Percentiles rank a stretch among this genome's conserved stretches.
These are phyloP conservation scores for Sarcophaga variegata DNA, from an alignment of 2,888 invertebrate species.

Conservation along the genomic window DNA sequence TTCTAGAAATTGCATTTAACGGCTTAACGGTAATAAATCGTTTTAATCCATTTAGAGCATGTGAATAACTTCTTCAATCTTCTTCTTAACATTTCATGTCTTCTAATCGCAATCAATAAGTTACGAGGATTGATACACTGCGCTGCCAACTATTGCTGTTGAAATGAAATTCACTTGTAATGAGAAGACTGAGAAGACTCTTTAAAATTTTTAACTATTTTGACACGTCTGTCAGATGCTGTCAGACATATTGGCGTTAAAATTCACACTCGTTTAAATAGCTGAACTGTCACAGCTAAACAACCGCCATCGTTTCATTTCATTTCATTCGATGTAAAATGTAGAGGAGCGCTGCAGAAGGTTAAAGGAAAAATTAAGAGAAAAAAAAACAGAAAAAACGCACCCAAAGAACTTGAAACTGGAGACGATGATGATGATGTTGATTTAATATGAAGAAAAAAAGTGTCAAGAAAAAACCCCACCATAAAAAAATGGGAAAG, in stretches of 20 bases:
- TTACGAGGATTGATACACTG: too few relatives aligned
- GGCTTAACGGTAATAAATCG: neutral
- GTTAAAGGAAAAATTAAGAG: neutral
- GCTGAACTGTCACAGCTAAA: conserved; percentile 25
- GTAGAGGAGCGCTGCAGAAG: too few relatives aligned
- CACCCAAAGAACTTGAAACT: conserved; percentile 54
- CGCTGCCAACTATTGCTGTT: neutral
- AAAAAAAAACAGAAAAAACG: conserved; percentile 33
- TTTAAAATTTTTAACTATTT: conserved; percentile 66
- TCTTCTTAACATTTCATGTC: too few relatives aligned
- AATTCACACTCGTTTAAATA: conserved; percentile 76
- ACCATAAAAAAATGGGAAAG: conserved; percentile 8
- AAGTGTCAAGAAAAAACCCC: conserved; percentile 21
- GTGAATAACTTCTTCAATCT: too few relatives aligned
- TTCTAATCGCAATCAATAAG: too few relatives aligned
- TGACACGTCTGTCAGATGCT: conserved; percentile 69
- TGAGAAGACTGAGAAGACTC: conserved; percentile 29
- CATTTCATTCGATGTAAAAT: too few relatives aligned
- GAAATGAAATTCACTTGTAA: conserved; percentile 60
- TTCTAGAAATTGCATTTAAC: neutral
- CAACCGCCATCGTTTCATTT: conserved; percentile 9
- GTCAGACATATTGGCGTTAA: conserved; percentile 69
- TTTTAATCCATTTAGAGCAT: too few relatives aligned
- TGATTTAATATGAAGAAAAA: conserved; percentile 19
- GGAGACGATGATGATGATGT: conserved; percentile 39